Percentiles rank a stretch among this genome's conserved stretches.
These are phyloP conservation scores for Paedocypris micromegethes DNA, from an alignment of 2,797 vertebrate genomes.

Conservation along the genomic window DNA sequence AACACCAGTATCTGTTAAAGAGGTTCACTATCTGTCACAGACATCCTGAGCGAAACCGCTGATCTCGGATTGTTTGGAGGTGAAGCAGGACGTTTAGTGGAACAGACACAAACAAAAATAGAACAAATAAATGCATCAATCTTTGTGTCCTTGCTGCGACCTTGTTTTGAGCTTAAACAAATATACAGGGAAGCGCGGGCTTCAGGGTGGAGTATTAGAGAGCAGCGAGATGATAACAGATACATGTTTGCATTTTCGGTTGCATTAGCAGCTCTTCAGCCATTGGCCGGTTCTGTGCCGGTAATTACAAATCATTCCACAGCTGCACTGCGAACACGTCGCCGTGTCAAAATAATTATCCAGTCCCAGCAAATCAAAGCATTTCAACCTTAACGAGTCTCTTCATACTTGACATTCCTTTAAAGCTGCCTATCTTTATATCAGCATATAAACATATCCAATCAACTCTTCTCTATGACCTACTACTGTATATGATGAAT, in stretches of 20 bases:
- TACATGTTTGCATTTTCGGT: slow-evolving; percentile 8
- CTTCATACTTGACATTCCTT: no score
- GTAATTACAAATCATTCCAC: slow-evolving; percentile 29
- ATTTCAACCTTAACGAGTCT: no score
- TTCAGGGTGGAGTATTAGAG: neutral
- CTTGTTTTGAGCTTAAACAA: slow-evolving; percentile 8
- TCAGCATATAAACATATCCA: no score
- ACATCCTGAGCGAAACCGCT: slow-evolving; percentile 7
- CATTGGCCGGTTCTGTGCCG: slow-evolving; percentile 11
- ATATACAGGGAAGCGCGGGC: neutral
- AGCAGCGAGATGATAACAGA: neutral
- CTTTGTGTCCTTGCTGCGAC: neutral
- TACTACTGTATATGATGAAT: no score
- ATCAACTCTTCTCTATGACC: no score
- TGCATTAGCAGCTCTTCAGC: slow-evolving; percentile 10
- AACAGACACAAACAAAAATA: slow-evolving; percentile 30
- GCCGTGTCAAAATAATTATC: slow-evolving; percentile 12
- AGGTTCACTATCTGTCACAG: neutral
- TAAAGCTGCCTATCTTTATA: no score
- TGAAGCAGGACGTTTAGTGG: slow-evolving; percentile 9
- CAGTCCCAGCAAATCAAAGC: neutral
- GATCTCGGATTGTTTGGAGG: slow-evolving; percentile 10
- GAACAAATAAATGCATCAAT: neutral
- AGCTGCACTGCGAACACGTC: slow-evolving; percentile 18
- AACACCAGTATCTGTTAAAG: neutral